Conservation (phyloP, 2,113 vertebrate genomes). For the Heloderma charlesbogerti region DNA sequence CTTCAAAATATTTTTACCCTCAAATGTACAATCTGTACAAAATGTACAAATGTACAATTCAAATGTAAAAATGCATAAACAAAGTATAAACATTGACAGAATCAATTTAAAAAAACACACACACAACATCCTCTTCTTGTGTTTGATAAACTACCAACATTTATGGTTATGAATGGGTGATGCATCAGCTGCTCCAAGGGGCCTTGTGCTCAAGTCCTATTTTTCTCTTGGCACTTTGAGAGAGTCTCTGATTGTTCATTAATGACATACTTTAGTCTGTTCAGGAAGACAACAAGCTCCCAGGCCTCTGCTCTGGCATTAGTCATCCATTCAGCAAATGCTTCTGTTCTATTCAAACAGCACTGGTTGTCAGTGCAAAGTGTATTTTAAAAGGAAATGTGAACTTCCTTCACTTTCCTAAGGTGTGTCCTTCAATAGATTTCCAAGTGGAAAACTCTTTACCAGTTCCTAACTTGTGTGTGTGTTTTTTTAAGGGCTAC, state of each 20-base stretch:
- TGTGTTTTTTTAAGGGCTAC: neutral
- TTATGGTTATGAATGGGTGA: neutral
- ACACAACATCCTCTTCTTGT: neutral
- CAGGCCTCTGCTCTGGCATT: neutral
- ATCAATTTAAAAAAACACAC: too few relatives aligned
- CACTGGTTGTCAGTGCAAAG: neutral
- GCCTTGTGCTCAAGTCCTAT: neutral
- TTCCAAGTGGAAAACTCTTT: neutral
- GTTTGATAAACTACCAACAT: neutral
- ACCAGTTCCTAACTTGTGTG: neutral
- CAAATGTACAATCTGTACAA: neutral
- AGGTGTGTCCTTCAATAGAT: neutral
- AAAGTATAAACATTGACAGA: neutral
- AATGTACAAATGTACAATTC: too few relatives aligned
- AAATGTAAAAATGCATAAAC: neutral
- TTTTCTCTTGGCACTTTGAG: neutral
- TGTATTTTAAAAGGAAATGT: neutral
- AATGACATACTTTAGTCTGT: neutral
- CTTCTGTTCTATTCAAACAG: neutral
- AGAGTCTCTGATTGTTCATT: conserved; percentile 5
- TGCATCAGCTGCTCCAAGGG: neutral
- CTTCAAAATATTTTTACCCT: neutral
- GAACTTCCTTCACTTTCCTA: neutral
- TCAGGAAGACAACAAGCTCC: neutral
- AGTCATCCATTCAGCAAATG: neutral